Percentiles rank a stretch among this genome's conserved stretches.
These are phyloP conservation scores for Meiosimyza platycephala DNA, from an alignment of 2,888 invertebrate species.

Conservation along the genomic window DNA sequence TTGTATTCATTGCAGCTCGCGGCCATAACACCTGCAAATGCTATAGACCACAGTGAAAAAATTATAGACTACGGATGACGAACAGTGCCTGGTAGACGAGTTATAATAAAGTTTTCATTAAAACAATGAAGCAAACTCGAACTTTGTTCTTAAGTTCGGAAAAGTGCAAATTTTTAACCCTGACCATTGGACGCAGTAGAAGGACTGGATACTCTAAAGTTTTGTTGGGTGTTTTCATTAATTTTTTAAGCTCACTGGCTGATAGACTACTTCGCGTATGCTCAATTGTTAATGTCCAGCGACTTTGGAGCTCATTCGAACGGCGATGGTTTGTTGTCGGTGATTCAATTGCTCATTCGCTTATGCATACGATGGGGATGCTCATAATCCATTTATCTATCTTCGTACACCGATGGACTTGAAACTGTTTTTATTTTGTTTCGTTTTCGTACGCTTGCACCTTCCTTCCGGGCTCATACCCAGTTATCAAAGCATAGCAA, in stretches of 20 bases:
- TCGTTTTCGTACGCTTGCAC: slow-evolving; percentile 20
- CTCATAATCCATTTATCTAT: slow-evolving; percentile 67
- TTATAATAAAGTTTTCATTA: slow-evolving; percentile 16
- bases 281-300: not conserved
- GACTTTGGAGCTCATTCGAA: no score
- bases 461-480: slow-evolving; percentile 38
- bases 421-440: slow-evolving; percentile 52
- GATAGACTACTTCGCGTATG: not conserved
- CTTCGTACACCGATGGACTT: slow-evolving; percentile 67
- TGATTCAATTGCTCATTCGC: slow-evolving; percentile 15
- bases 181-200: not conserved
- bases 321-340: not conserved
- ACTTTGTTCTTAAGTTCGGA: slow-evolving; percentile 27
- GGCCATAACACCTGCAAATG: not conserved
- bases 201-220: not conserved
- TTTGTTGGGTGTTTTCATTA: slow-evolving; percentile 34
- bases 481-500: slow-evolving; percentile 21
- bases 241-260: not conserved
- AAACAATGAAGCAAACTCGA: slow-evolving; percentile 21
- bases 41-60: not conserved
- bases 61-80: not conserved
- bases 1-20: not conserved
- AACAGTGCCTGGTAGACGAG: not conserved
- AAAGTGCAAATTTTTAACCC: slow-evolving; percentile 22
- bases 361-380: slow-evolving; percentile 40